Evolutionary conservation across 2,888 invertebrate species (phyloP).

Genomic region (Margaritifera margaritifera): DNA sequence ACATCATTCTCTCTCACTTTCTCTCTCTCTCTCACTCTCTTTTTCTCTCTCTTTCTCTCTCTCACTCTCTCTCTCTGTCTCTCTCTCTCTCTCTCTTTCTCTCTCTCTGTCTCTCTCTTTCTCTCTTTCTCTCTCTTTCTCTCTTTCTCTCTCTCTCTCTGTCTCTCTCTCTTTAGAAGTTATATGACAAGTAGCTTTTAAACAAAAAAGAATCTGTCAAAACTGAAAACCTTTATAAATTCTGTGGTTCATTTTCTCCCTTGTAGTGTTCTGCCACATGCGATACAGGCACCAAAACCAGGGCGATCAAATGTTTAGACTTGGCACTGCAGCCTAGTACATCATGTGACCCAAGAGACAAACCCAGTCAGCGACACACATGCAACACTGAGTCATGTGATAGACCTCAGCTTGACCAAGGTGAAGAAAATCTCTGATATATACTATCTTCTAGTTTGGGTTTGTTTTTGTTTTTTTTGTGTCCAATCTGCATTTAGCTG

Average conservation of each 20-base stretch:
- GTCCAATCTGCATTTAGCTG: no score
- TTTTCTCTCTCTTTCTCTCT: conserved; percentile 4
- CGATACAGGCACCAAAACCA: conserved; percentile 78
- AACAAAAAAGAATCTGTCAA: not conserved
- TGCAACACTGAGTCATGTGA: conserved; percentile 55
- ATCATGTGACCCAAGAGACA: conserved; percentile 70
- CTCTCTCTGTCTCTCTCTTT: conserved; percentile 1
- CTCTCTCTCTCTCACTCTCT: not conserved
- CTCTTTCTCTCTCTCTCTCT: conserved; percentile 1
- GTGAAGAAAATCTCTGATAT: conserved; percentile 11
- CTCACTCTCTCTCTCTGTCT: not conserved
- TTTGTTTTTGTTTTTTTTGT: no score
- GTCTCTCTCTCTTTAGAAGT: not conserved
- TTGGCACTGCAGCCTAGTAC: conserved; percentile 71
- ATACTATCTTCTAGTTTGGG: no score
- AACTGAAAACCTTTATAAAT: not conserved
- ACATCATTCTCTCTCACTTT: not conserved
- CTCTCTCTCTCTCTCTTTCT: conserved; percentile 3
- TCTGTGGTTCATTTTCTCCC: not conserved
- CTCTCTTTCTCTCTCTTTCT: not conserved
- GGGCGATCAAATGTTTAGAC: conserved; percentile 78
- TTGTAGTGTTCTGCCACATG: conserved; percentile 81
- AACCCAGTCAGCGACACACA: conserved; percentile 39
- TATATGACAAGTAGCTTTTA: no score
- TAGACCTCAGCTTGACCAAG: conserved; percentile 47